These are phyloP conservation scores for Aurelia sp. DNA, from an alignment of 30 jellyfish, hydroid and myxozoan species.

Conservation along the genomic window DNA sequence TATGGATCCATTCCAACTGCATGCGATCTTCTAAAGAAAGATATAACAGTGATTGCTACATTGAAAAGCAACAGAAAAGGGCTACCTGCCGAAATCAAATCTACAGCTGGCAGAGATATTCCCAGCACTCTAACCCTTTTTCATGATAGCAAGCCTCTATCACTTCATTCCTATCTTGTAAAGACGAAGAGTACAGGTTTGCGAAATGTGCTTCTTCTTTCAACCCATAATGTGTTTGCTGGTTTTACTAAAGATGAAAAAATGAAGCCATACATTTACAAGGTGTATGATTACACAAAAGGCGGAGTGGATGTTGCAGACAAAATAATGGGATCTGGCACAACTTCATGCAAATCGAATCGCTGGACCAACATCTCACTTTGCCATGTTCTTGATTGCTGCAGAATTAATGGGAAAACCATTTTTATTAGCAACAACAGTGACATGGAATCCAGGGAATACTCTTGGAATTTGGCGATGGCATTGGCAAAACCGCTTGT, in stretches of 20 bases:
- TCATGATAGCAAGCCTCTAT: not conserved
- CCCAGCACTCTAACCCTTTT: not conserved
- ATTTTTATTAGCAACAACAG: not conserved
- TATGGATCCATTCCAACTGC: conserved; percentile 16
- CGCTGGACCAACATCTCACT: conserved; percentile 14
- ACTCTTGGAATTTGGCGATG: conserved; percentile 1
- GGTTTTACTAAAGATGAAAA: conserved; percentile 3
- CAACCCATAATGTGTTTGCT: not conserved
- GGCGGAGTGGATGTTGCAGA: conserved; percentile 23
- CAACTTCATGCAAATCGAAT: conserved; percentile 1
- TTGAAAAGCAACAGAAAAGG: conserved; percentile 14
- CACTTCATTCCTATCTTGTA: conserved; percentile 1
- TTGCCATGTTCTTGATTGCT: conserved; percentile 12
- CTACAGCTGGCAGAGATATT: conserved; percentile 1
- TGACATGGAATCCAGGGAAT: conserved; percentile 6
- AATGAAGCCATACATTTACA: not conserved
- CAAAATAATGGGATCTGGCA: conserved; percentile 4
- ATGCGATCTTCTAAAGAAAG: not conserved
- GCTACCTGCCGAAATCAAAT: conserved; percentile 4
- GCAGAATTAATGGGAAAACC: not conserved
- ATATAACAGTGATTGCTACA: not conserved
- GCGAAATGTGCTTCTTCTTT: conserved; percentile 16
- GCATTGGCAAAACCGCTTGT: conserved; percentile 10
- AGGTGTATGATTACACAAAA: conserved; percentile 18
- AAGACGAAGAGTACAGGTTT: conserved; percentile 4